Base-by-base conservation (phyloP, 2,888 invertebrate genomes). In the Malacosoma neustria region DNA sequence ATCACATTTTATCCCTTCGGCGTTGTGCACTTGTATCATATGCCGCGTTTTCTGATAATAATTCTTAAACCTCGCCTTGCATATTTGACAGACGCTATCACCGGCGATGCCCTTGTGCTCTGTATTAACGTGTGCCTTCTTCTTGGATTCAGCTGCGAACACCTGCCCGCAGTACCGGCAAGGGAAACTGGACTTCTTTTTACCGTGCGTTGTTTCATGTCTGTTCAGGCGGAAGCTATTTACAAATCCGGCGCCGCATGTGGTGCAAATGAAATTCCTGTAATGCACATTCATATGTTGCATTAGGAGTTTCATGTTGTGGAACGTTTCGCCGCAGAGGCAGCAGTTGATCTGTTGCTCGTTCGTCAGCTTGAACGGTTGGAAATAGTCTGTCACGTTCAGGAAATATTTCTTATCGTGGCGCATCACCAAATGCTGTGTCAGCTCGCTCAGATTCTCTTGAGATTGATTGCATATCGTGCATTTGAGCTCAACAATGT, bases 261-360 rank as follows among this genome's bases (percentile, higher is more conserved):
- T 75, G 0, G 77, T 74, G 44, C 85, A 85, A 30, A 84, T 82
- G 29, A 82, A 85, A 41, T 85, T 85, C 32, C 80, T 61, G 31
- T 72, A 85, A 32, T 85, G 85, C 0, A 68, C 48, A 33, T 85
- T 84, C 85, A 85, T 85, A 30, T 85, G 85, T 15, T 80, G 82
- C 72, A 77, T 80, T 7, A 85, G 39, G 1, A 74, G 42, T 32
- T 79, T 81, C 79, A 84, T 82, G 14, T 77, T 84, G 42, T 81
- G 76, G 34, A 71, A 85, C 0, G 60, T 61, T 38, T 81, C 79
- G 29, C 54, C 55, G 45, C 84, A 82, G 0, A 82, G 56, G 29
- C 79, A 79, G 44, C 85, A 85, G 37, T 71, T 66, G 3, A 82
- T 74, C 29, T 71, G 71, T 39, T 68, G 71, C 30, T 75, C 79